Base-by-base conservation (phyloP, 1,140 invertebrate species). In the Papilio polytes region DNA sequence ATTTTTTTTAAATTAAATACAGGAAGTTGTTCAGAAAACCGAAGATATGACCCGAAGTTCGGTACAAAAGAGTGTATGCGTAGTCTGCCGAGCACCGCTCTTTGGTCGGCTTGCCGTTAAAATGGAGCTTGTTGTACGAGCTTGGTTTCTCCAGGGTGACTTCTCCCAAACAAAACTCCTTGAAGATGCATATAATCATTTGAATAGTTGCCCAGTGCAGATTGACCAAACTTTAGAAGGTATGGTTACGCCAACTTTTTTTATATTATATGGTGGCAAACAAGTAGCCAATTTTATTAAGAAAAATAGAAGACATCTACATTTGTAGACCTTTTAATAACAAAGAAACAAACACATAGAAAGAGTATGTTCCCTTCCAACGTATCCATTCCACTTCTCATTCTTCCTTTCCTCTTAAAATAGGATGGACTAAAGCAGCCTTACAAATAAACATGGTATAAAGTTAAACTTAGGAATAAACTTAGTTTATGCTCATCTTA, bases 111-210 rank as follows among this genome's bases (percentile, higher is more conserved):
- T 99, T 85, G 98, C 98, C 95, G 97, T 99, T 0, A 99, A 99
- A 96, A 97, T 99, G 95, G 97, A 98, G 80, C 95, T 99, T 3
- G 99, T 99, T 82, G 99, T 99, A 0, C 97, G 99, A 93, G 99
- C 98, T 0, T 99, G 99, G 95, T 99, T 99, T 94, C 97, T 99
- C 83, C 98, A 99, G 95, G 98, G 98, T 48, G 98, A 99, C 94
- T 99, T 99, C 88, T 98, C 98, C 78, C 97, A 98, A 93, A 97
- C 98, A n/a, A 97, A 97, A 13, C 96, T 99, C 41, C 95, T 99
- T 74, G 97, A 98, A 90, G 98, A 99, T 91, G 99, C 98, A 63
- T 99, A 98, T 94, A 97, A 97, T 88, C 98, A 99, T 95, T 95
- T 99, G 4, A 99, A 99, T 94, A 96, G 96, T 84, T 99, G 98